These are phyloP conservation scores for Sebastes vulpes DNA, from an alignment of 2,797 vertebrate genomes.

Conservation along the genomic window DNA sequence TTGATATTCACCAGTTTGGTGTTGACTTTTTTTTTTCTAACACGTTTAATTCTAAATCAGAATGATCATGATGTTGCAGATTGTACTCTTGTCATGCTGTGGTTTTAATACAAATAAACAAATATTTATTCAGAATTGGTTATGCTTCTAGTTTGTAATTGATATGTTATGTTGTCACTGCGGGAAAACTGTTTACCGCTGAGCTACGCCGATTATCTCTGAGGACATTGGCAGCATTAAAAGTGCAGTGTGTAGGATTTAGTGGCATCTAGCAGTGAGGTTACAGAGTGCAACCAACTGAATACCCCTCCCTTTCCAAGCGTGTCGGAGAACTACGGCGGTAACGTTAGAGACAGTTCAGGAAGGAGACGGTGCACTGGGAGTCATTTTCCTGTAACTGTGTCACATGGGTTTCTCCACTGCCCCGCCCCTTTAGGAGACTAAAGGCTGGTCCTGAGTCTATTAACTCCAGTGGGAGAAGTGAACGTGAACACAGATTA, in stretches of 20 bases:
- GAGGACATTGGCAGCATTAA: constrained; percentile 1
- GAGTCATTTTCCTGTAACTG: no score
- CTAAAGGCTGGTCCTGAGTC: no score
- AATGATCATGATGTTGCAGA: constrained; percentile 43
- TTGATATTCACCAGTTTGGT: constrained; percentile 9
- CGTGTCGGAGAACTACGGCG: no score
- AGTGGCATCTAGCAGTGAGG: no score
- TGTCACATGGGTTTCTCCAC: no score
- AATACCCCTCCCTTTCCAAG: neutral
- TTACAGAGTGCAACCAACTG: neutral
- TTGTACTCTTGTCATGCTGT: neutral
- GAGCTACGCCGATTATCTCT: neutral
- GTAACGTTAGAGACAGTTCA: neutral
- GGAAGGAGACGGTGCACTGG: no score
- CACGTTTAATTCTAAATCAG: constrained; percentile 22
- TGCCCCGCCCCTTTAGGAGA: no score
- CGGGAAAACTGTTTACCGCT: neutral
- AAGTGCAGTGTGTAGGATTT: no score
- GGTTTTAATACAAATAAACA: constrained; percentile 72
- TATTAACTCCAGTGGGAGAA: no score
- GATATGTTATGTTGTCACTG: neutral
- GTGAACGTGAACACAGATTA: no score
- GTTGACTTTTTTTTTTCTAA: neutral
- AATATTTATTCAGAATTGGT: constrained; percentile 59
- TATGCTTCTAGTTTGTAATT: constrained; percentile 15